Evolutionary conservation across 30 jellyfish, hydroid and myxozoan species (phyloP).

Genomic region (Catostylus mosaicus): DNA sequence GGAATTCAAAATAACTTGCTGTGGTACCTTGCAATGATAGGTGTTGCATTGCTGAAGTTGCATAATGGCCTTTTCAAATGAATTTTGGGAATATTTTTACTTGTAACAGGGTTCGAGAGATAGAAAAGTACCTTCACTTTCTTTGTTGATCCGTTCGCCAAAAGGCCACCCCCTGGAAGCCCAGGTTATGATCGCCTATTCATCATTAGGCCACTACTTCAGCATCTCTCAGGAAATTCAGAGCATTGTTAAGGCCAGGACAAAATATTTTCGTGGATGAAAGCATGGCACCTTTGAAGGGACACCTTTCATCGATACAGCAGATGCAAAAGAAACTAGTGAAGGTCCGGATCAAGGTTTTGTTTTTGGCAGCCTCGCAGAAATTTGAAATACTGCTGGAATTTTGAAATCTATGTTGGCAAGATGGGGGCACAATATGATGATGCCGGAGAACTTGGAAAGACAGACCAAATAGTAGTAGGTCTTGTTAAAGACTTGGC

Average conservation of each 20-base stretch:
- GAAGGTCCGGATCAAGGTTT: constrained; percentile 38
- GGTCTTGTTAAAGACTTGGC: too few species aligned
- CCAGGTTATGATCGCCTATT: constrained; percentile 39
- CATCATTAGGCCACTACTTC: constrained; percentile 67
- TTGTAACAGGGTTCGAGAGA: constrained; percentile 54
- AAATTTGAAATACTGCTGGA: constrained; percentile 34
- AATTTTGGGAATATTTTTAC: constrained; percentile 12
- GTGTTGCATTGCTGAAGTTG: neutral
- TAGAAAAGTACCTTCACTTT: constrained; percentile 40
- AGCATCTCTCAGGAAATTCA: constrained; percentile 60
- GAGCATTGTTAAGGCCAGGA: constrained; percentile 35
- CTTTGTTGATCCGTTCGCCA: constrained; percentile 23
- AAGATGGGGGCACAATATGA: constrained; percentile 8
- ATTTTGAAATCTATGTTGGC: constrained; percentile 9
- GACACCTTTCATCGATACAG: constrained; percentile 56
- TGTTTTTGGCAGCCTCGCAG: constrained; percentile 16
- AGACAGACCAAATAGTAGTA: too few species aligned
- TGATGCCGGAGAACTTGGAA: too few species aligned
- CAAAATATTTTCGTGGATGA: constrained; percentile 59
- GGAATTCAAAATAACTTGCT: constrained; percentile 21
- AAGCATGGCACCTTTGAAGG: constrained; percentile 77
- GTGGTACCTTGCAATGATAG: constrained; percentile 4
- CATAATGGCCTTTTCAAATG: neutral
- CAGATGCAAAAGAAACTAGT: constrained; percentile 73
- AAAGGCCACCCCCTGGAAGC: constrained; percentile 24